Evolutionary conservation across 53 echinoderm and acorn worm species (phyloP).

Genomic region (Echinometra lucunter): DNA sequence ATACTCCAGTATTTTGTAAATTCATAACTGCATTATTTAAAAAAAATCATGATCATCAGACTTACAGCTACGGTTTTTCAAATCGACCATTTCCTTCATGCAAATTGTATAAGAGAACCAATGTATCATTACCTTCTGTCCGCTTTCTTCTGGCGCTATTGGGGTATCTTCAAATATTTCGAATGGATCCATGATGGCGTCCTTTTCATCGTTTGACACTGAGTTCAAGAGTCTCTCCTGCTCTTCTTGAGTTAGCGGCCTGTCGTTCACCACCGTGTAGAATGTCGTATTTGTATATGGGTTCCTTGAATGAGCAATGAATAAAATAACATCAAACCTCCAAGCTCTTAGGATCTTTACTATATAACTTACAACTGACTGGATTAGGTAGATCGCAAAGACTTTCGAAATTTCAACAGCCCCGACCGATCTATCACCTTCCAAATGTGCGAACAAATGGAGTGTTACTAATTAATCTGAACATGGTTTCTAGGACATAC

Average conservation of each 20-base stretch:
- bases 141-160: conserved; percentile 41
- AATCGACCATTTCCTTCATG: neutral
- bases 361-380: neutral
- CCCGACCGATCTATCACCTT: too few species aligned
- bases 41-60: too few species aligned
- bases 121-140: conserved; percentile 24
- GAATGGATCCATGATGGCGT: conserved; percentile 49
- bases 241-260: conserved; percentile 39
- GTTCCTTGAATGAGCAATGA: neutral
- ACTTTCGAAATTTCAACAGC: too few species aligned
- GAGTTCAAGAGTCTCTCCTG: conserved; percentile 50
- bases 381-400: too few species aligned
- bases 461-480: too few species aligned
- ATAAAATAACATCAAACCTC: neutral
- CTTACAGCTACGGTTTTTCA: neutral
- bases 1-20: too few species aligned
- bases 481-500: too few species aligned
- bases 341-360: neutral
- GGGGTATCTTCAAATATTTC: conserved; percentile 43
- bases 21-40: too few species aligned
- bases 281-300: conserved; percentile 65
- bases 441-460: too few species aligned
- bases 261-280: conserved; percentile 57
- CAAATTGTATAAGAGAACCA: too few species aligned
- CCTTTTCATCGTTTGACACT: conserved; percentile 44